Percentiles rank a stretch among this genome's conserved stretches.
Conservation (phyloP, 2,113 vertebrate species). For the Anser brachyrhynchus region DNA sequence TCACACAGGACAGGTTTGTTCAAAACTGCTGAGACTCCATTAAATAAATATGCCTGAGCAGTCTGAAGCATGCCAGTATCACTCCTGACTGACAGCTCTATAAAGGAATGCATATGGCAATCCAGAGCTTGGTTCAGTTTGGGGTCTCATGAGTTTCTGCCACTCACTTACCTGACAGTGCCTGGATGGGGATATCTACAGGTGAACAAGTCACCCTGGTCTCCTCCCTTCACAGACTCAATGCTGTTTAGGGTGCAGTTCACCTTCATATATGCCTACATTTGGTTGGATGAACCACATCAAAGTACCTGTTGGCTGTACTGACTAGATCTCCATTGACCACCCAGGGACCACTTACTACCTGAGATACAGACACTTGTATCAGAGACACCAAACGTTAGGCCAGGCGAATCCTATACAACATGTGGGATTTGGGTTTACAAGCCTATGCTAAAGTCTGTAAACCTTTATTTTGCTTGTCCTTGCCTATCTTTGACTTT, state of each 20-base stretch:
- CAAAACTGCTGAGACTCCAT: background rate
- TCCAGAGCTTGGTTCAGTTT: background rate
- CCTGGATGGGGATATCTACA: background rate
- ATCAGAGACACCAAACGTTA: fast-evolving
- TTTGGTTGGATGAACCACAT: background rate
- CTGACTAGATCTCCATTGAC: background rate
- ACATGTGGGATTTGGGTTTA: background rate
- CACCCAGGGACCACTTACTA: background rate
- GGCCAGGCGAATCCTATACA: background rate
- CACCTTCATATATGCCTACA: background rate
- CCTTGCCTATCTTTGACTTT: background rate
- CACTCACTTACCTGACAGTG: background rate
- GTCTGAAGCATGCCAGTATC: background rate
- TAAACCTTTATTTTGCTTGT: background rate
- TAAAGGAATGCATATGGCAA: background rate
- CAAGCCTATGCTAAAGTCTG: background rate
- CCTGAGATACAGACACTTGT: background rate
- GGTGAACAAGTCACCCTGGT: background rate
- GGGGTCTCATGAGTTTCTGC: background rate
- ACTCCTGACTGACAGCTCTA: background rate
- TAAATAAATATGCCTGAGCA: background rate
- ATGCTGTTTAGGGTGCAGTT: background rate
- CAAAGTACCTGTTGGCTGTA: background rate
- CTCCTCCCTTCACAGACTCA: background rate
- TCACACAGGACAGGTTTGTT: background rate